Conservation (phyloP, 2,888 invertebrate genomes). For the Hemaris fuciformis region DNA sequence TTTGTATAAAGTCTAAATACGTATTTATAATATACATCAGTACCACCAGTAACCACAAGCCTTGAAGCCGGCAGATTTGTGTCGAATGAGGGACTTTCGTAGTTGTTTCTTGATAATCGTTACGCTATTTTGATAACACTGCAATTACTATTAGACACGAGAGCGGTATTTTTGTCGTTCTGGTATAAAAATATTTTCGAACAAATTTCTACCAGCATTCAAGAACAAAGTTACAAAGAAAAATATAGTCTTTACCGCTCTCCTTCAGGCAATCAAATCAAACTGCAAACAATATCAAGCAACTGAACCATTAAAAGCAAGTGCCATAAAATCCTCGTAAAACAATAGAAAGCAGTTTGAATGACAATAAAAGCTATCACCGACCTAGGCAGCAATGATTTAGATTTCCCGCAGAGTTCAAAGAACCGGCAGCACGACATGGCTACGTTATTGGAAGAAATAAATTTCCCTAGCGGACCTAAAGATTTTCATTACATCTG, state of each 20-base stretch:
- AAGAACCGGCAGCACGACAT: constrained; percentile 29
- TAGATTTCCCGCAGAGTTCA: constrained; percentile 18
- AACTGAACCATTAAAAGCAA: not conserved
- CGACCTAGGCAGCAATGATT: constrained; percentile 6
- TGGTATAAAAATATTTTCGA: no score
- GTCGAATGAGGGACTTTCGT: no score
- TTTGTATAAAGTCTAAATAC: no score
- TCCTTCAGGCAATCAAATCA: not conserved
- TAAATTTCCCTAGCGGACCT: constrained; percentile 56
- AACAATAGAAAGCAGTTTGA: not conserved
- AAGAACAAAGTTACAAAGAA: not conserved
- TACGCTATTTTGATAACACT: no score
- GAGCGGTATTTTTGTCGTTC: no score
- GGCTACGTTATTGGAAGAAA: constrained; percentile 46
- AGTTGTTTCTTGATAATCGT: no score
- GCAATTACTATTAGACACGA: no score
- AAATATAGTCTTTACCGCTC: not conserved
- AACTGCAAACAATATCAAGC: not conserved
- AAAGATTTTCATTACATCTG: constrained; percentile 70
- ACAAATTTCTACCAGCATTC: not conserved
- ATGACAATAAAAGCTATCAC: not conserved
- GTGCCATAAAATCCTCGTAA: not conserved
- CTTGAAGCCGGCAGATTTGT: no score
- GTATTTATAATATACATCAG: no score
- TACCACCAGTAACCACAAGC: no score